A percentile compares a stretch with the other conserved stretches of the same genome.
phyloP scores from a whole-genome alignment of 2,797 vertebrate species.

The Chelonia mydas region DNA sequence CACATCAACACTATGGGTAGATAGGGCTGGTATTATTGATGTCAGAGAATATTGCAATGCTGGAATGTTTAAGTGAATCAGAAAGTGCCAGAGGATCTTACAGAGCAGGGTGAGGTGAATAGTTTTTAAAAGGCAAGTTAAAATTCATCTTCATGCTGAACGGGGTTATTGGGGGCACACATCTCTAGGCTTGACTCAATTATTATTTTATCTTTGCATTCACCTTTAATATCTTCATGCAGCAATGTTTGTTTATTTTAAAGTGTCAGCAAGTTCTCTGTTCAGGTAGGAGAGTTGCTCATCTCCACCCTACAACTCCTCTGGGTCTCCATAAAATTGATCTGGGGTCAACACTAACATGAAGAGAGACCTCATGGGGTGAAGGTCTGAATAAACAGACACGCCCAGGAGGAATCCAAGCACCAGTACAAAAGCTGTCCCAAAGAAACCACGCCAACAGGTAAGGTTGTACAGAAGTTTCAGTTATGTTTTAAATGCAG shows the following conservation, averaged over 20 bases:
- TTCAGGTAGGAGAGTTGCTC: slow-evolving; percentile 23
- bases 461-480: slow-evolving; percentile 31
- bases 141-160: background rate
- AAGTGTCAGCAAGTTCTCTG: slow-evolving; percentile 1
- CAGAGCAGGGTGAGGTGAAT: background rate
- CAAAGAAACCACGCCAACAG: slow-evolving; percentile 7
- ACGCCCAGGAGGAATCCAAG: slow-evolving; percentile 7
- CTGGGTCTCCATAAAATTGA: background rate
- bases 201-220: background rate
- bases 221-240: background rate
- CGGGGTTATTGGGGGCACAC: background rate
- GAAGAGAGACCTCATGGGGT: background rate
- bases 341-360: background rate
- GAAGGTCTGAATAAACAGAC: background rate
- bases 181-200: background rate
- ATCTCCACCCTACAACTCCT: background rate
- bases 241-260: slow-evolving; percentile 13
- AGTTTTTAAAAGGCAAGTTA: background rate
- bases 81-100: background rate
- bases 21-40: background rate
- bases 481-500: slow-evolving; percentile 28
- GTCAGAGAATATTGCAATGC: background rate
- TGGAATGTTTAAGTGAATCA: background rate
- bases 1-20: background rate
- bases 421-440: background rate